Base-by-base conservation (phyloP, 2,888 invertebrate species). In the Pediacus dermestoides region DNA sequence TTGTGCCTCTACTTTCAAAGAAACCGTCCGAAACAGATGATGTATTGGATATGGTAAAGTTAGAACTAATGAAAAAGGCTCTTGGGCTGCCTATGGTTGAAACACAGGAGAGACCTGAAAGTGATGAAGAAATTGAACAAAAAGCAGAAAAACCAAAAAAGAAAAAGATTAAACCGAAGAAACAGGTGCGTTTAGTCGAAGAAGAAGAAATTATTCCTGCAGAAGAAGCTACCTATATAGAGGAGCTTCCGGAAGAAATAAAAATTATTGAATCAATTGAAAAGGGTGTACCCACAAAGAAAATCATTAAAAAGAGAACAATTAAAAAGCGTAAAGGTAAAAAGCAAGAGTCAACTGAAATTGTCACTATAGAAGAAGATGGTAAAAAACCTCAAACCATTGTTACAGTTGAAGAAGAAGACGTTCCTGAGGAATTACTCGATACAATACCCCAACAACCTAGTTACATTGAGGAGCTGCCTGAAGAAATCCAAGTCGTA, bases 241-340 rank as follows among this genome's bases (percentile, higher is more conserved):
- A 48, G 34, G 35, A 44, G 37, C 30, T 40, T 11, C 22, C 64
- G 58, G 46, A 43, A 44, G 36, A 34, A 37, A 61, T 58, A 2
- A 41, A 42, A 42, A 44, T 33, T 26, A 37, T 46, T 42, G 57
- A 61, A 48, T 45, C 63, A 2, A 34, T 51, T 14, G 44, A 38
- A 14, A 44, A 52, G 7, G 50, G 48, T 13, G 44, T 47, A 10
- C 46, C 54, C 9, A 56, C 46, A 37, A 68, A 56, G 64, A 70
- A 28, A 57, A 44, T 10, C 14, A 46, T 68, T 2, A 70, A 66
- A 42, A 71, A 70, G 2, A 67, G 69, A 37, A 56, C 68, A 2
- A 72, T 74, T 7, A 72, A 70, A 41, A 72, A 72, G 48, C 59
- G 64, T 1, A 48, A 65, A 23, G 64, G 62, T 42, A 43, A 60